Base-by-base conservation (phyloP, 2,113 vertebrate species). In the Pogonocichla stellata region DNA sequence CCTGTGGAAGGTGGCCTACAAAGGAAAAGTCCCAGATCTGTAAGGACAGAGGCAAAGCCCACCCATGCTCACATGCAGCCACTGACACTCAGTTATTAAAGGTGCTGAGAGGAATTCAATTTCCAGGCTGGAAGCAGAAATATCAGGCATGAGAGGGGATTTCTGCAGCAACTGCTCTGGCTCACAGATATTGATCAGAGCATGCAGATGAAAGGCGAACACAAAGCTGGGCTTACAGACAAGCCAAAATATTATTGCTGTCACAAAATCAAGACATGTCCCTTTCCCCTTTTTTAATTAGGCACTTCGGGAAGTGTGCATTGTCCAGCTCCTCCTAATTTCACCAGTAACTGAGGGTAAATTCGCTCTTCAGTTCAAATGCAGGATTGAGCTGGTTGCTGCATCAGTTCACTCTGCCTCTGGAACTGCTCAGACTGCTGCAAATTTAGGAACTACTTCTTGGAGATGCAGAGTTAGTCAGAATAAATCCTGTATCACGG, bases 201-300 rank as follows among this genome's bases (percentile, higher is more conserved):
- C 92, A 95, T 70, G 82, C 85, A 91, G 92, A 92, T 88, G 93
- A 94, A 97, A 97, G 90, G 90, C 81, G 92, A 91, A 90, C 85
- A 70, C 74, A 33, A 18, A 28, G 67, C 86, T 56, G 74, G 38
- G 24, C 56, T 86, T 66, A 86, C 42, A 90, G 74, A 60, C 58
- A 38, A 73, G 51, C 34, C 62, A 73, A 62, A 90, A 80, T 50
- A 77, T 94, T 70, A 88, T 40, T 87, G 74, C 74, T 91, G 67
- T 83, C 80, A 77, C 64, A 77, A 90, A 96, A 91, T 66, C 70
- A 75, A 81, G 73, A 65, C 61, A 67, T 61, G 57, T 80, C 79
- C 79, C 64, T 86, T 60, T 71, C 3, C 36, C 43, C 16, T 24
- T 58, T 91, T 90, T 87, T 91, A 96, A 94, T 91, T 74, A 91